Percentiles rank a stretch among this genome's conserved stretches.
phyloP scores from a whole-genome alignment of 1,140 invertebrate genomes.

The Drosophila pseudoananassae region DNA sequence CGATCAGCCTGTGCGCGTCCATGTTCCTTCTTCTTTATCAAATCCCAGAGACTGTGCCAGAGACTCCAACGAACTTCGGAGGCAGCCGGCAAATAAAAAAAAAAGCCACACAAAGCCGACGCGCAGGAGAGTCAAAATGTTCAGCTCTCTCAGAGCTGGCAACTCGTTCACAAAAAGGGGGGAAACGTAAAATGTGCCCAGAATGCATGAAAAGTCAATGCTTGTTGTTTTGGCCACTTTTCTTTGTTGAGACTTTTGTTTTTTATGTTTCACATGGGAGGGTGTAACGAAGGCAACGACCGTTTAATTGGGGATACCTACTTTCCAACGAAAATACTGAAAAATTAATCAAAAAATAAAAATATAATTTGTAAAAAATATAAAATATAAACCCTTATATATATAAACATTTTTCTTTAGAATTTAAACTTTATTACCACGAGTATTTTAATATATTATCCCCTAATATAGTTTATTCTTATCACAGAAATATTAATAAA shows the following conservation, averaged over 20 bases:
- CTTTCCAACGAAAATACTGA: no score
- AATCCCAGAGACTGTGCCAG: not conserved
- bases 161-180: not conserved
- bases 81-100: conserved; percentile 22
- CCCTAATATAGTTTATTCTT: not conserved
- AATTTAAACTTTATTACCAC: no score
- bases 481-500: not conserved
- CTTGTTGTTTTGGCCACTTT: not conserved
- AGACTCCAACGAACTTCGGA: conserved; percentile 39
- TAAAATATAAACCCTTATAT: no score
- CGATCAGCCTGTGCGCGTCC: conserved; percentile 76
- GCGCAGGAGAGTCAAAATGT: conserved; percentile 20
- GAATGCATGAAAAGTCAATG: not conserved
- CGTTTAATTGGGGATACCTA: no score
- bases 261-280: not conserved
- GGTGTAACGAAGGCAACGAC: no score
- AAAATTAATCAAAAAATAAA: no score
- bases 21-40: conserved; percentile 72
- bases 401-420: no score
- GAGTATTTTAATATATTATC: no score
- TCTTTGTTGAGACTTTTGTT: not conserved
- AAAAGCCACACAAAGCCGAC: conserved; percentile 7
- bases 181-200: not conserved
- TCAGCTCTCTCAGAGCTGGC: conserved; percentile 1
- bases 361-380: no score